A percentile compares a stretch with the other conserved stretches of the same genome.
phyloP scores from a whole-genome alignment of 2,888 invertebrate species.

The Drosophila anomalata region DNA sequence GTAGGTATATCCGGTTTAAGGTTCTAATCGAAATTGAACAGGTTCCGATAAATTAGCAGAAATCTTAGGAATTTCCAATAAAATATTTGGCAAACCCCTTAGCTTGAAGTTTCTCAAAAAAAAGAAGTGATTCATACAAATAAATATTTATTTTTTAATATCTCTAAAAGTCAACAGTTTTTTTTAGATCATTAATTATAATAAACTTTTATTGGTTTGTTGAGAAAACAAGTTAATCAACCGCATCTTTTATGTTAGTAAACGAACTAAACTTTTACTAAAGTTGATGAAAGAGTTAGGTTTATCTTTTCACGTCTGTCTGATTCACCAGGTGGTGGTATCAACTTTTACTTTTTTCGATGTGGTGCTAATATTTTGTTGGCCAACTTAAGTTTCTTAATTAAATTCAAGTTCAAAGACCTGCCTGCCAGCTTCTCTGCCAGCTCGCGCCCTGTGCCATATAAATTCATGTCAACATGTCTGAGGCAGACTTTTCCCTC shows the following conservation, averaged over 20 bases:
- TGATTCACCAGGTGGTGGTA: constrained; percentile 27
- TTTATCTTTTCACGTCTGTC: not conserved
- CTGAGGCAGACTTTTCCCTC: constrained; percentile 34
- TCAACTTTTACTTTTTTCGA: constrained; percentile 36
- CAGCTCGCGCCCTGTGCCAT: not conserved
- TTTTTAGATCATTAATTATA: not conserved
- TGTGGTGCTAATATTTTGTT: constrained; percentile 20
- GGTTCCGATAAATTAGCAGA: constrained; percentile 14
- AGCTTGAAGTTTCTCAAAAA: not conserved
- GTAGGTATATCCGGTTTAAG: constrained; percentile 13
- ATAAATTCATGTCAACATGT: constrained; percentile 38
- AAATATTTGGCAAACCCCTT: not conserved
- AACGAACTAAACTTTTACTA: constrained; percentile 3
- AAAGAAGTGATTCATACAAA: too few species aligned
- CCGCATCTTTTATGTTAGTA: constrained; percentile 4
- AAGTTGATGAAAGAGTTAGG: constrained; percentile 12
- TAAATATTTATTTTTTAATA: not conserved
- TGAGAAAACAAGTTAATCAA: not conserved
- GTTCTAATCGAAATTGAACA: not conserved
- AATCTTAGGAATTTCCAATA: not conserved
- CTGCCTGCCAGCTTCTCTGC: constrained; percentile 17
- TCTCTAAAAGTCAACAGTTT: not conserved
- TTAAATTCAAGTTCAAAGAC: constrained; percentile 49
- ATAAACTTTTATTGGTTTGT: not conserved
- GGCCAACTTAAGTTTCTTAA: constrained; percentile 38